Base-by-base conservation (phyloP, 2,113 vertebrate species). In the Glaucidium brasilianum region DNA sequence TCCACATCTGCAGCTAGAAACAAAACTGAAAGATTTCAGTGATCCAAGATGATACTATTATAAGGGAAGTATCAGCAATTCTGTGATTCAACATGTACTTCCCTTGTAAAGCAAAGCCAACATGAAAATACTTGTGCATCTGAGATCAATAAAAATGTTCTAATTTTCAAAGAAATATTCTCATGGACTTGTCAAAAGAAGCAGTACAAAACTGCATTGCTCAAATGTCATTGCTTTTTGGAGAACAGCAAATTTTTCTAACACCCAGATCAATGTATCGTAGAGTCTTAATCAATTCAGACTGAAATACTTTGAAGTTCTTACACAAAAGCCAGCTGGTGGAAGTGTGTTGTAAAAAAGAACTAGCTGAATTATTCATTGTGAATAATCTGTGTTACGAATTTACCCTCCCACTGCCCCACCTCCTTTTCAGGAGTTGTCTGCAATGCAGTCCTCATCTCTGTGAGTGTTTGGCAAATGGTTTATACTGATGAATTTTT, bases 221-320 rank as follows among this genome's bases (percentile, higher is more conserved):
- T 96, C 94, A 96, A 97, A 95, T 94, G 35, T 89, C 91, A 90
- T 68, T 88, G 63, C 19, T 84, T 95, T 95, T 94, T 78, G 73
- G 85, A 97, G 94, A 97, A 93, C 25, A 95, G 56, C 32, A 96
- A 96, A 58, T 96, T 97, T 96, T 96, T 97, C 84, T 90, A 96
- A 87, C 45, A 90, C 78, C 37, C 43, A 90, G 94, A 95, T 98
- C 95, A 96, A 83, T 95, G 94, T 96, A 92, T 80, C 68, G n/a
- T 69, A 92, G 90, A 97, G 75, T 93, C 83, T 94, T 96, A 93
- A 96, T 97, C 76, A 97, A 85, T 96, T 90, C 92, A 96, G 74
- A 96, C 68, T 49, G 43, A 95, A 97, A 85, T 85, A 92, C 94
- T 98, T 97, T 97, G 97, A 98, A 98, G 95, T 94, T 88, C 79